phyloP scores from a whole-genome alignment of 92 coral and sea anemone genomes.

The Palythoa grandis region DNA sequence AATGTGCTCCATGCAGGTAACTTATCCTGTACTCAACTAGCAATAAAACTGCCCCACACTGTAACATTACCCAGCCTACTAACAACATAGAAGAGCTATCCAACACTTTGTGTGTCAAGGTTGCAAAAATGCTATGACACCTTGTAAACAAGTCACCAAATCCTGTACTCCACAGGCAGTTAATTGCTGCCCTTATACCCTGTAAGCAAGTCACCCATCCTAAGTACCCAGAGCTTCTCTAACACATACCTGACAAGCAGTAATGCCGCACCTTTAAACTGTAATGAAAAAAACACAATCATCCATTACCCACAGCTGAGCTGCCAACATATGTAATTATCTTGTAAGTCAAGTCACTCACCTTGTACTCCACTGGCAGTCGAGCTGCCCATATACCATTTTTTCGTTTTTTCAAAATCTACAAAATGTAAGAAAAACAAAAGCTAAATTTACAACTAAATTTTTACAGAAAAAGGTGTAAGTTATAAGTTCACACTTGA shows the following conservation, averaged over 20 bases:
- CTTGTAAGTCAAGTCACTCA: background rate
- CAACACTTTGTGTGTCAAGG: no score
- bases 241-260: no score
- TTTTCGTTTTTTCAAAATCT: constrained; percentile 82
- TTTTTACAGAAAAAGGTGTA: background rate
- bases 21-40: no score
- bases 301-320: background rate
- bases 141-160: no score
- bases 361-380: constrained; percentile 92
- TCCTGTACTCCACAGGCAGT: no score
- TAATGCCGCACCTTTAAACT: background rate
- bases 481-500: no score
- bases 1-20: no score
- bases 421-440: background rate
- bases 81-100: no score
- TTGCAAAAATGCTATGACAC: no score
- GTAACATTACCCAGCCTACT: no score
- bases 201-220: background rate
- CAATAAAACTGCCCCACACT: no score
- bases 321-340: background rate
- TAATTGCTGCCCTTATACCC: background rate
- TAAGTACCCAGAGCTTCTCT: no score
- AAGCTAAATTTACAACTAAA: background rate
- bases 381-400: constrained; percentile 99
- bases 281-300: background rate